Base-by-base conservation (phyloP, 2,113 vertebrate genomes). In the Tetrao urogallus region DNA sequence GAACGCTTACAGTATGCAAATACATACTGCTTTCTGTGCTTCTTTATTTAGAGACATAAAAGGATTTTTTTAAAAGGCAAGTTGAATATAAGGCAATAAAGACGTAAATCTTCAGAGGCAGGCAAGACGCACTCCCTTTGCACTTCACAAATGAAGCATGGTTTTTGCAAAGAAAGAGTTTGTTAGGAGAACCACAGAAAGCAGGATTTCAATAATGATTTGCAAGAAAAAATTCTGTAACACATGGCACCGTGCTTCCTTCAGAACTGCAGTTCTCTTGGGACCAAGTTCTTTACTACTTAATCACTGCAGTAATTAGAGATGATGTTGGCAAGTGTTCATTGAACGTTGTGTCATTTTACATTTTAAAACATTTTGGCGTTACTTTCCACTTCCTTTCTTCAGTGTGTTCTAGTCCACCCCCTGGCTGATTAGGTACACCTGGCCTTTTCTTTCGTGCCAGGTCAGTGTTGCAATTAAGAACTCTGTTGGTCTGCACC, bases 231-330 rank as follows among this genome's bases (percentile, higher is more conserved):
- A 95, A 95, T 52, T 87, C 72, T 94, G 88, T 77, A 97, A 95
- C 97, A 97, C 96, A 97, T 97, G 96, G 96, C 91, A 90, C 76
- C 1, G 17, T 89, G 95, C 96, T 95, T 94, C 94, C 92, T 95
- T 96, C 93, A 96, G 96, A 94, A 95, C 94, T 93, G 88, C 67
- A 91, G 81, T 77, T 67, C 97, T 71, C 89, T 70, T 91, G 95
- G 95, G 96, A 96, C 81, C 67, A 78, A 93, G 70, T 95, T 95
- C 96, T 96, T 95, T 95, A 94, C 95, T 95, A 92, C 80, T 97
- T 97, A 95, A 97, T 97, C 96, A 93, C 89, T 95, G 91, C 58
- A 81, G 96, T 97, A 97, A 98, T 97, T 97, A 97, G 95, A 97
- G 91, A 95, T 88, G 76, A 94, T 90, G 87, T 89, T 96, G 95